phyloP scores from a whole-genome alignment of 2,113 vertebrate genomes.

The Asarcornis scutulata region DNA sequence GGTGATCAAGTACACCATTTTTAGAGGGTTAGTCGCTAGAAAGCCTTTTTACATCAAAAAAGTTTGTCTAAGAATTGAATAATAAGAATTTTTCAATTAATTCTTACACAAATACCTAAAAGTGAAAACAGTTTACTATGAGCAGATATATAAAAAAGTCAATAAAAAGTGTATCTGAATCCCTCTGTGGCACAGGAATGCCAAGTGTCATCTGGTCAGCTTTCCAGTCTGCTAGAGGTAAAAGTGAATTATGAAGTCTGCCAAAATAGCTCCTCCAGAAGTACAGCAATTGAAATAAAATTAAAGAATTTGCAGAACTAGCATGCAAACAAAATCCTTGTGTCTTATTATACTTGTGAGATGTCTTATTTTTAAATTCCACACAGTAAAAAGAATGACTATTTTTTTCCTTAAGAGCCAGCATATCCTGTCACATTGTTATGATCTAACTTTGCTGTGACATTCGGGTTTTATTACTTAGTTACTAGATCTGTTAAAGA shows the following conservation, averaged over 20 bases:
- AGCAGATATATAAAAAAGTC: neutral
- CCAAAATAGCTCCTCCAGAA: neutral
- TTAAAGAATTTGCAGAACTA: neutral
- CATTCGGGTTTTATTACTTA: neutral
- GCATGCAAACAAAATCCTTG: neutral
- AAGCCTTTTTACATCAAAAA: neutral
- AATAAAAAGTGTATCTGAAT: neutral
- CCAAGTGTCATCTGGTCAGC: neutral
- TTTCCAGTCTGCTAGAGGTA: neutral
- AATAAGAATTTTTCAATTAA: neutral
- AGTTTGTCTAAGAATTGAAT: neutral
- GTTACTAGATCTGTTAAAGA: neutral
- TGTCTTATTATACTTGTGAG: neutral
- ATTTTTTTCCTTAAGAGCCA: constrained; percentile 17
- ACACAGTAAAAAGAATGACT: neutral
- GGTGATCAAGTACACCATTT: neutral
- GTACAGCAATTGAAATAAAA: neutral
- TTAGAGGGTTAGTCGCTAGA: neutral
- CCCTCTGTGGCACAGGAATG: neutral
- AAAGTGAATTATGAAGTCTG: neutral
- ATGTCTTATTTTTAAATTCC: neutral
- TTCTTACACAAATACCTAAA: neutral
- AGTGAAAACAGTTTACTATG: neutral
- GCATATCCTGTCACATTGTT: constrained; percentile 14
- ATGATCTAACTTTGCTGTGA: constrained; percentile 7